Percentiles rank a stretch among this genome's conserved stretches.
Conservation (phyloP, 1,140 invertebrate genomes). For the Leucophenga varia region DNA sequence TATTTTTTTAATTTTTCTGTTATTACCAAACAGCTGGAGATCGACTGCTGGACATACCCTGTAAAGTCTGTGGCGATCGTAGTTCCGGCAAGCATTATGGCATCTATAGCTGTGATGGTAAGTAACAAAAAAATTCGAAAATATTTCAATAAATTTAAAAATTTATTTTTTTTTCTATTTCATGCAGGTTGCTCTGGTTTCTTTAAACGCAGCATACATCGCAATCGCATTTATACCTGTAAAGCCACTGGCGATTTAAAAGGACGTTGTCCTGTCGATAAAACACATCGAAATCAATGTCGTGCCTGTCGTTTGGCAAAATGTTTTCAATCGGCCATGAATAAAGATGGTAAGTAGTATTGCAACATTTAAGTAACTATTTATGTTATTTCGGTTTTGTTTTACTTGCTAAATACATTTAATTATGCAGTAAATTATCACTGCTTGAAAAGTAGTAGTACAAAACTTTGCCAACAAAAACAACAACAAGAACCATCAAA, state of each 20-base stretch:
- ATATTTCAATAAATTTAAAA: neutral
- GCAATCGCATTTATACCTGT: conserved; percentile 93
- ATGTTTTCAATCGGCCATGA: conserved; percentile 97
- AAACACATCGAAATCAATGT: conserved; percentile 96
- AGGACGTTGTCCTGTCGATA: conserved; percentile 93
- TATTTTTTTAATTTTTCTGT: neutral
- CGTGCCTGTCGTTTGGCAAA: conserved; percentile 93
- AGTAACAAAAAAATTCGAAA: conserved; percentile 47
- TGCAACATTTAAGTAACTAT: neutral
- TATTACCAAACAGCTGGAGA: conserved; percentile 84
- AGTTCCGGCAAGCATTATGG: conserved; percentile 97
- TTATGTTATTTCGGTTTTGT: conserved; percentile 33
- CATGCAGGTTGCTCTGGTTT: conserved; percentile 89
- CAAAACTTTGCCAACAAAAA: too few relatives aligned
- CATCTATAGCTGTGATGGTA: conserved; percentile 96
- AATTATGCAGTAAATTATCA: conserved; percentile 52
- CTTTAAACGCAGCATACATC: conserved; percentile 95
- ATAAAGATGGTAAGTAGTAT: conserved; percentile 90
- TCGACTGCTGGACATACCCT: conserved; percentile 90
- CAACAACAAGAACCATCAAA: too few relatives aligned
- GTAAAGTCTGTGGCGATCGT: conserved; percentile 94
- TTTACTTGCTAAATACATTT: conserved; percentile 40
- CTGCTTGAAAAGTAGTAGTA: too few relatives aligned
- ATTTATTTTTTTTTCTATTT: neutral
- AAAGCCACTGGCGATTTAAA: conserved; percentile 91